Conservation (phyloP, 2,113 vertebrate species). For the Emydocephalus ijimae region DNA sequence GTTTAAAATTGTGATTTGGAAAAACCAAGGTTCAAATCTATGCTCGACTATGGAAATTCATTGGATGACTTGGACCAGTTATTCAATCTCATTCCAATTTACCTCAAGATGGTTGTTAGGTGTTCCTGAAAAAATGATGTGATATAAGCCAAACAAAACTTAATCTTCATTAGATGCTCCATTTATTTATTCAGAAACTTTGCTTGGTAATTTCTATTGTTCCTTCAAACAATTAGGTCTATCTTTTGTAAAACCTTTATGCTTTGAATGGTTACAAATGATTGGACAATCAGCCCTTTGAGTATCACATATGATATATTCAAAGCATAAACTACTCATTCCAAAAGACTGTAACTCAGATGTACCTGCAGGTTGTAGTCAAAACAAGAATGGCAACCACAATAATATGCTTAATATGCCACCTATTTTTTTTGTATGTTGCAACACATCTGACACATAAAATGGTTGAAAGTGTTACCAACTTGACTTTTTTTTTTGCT, state of each 20-base stretch:
- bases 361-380: background rate
- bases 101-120: background rate
- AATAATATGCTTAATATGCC: background rate
- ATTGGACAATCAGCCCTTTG: background rate
- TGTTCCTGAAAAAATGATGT: too few relatives aligned
- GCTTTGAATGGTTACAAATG: background rate
- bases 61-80: background rate
- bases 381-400: background rate
- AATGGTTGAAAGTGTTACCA: background rate
- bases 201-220: too few relatives aligned
- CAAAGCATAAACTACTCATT: background rate
- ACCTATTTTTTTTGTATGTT: background rate
- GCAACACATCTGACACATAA: background rate
- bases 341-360: background rate
- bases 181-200: too few relatives aligned
- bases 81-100: background rate
- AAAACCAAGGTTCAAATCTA: background rate
- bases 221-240: too few relatives aligned
- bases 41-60: background rate
- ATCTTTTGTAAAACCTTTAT: too few relatives aligned
- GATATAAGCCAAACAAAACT: too few relatives aligned
- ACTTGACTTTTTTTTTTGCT: background rate
- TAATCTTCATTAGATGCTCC: too few relatives aligned
- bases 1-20: background rate
- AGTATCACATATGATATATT: background rate